phyloP scores from a whole-genome alignment of 2,888 invertebrate species.

The Cheiracanthium punctorium region DNA sequence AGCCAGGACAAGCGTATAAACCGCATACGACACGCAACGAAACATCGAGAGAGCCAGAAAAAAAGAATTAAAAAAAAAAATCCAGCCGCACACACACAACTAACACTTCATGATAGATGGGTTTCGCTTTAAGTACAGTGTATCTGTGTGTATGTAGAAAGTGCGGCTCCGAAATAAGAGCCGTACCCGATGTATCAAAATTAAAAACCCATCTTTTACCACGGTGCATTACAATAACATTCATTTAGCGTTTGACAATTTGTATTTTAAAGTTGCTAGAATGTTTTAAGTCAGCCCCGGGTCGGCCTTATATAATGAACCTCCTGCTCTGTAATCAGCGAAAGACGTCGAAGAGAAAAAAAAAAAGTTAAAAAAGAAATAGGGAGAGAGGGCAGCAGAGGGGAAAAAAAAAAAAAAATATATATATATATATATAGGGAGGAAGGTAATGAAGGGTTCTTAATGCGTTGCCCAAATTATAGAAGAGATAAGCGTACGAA shows the following conservation, averaged over 20 bases:
- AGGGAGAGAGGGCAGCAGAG: too few relatives aligned
- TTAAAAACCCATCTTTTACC: not conserved
- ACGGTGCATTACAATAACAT: slow-evolving; percentile 20
- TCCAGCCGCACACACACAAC: not conserved
- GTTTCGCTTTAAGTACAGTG: not conserved
- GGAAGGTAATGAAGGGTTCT: not conserved
- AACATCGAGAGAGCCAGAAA: not conserved
- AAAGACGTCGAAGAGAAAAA: not conserved
- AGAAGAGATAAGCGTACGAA: not conserved
- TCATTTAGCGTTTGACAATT: slow-evolving; percentile 57
- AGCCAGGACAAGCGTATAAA: too few relatives aligned
- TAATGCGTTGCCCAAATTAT: not conserved
- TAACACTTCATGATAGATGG: not conserved
- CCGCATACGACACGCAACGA: too few relatives aligned
- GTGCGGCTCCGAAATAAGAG: not conserved
- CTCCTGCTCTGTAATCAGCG: slow-evolving; percentile 4
- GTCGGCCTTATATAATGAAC: not conserved
- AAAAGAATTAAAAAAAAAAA: not conserved
- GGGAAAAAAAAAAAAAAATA: too few relatives aligned
- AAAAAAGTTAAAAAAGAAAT: too few relatives aligned
- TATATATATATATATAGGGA: too few relatives aligned
- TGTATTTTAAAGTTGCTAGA: slow-evolving; percentile 67
- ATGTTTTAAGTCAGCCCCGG: slow-evolving; percentile 23
- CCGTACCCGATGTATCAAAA: not conserved
- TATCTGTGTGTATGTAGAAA: not conserved